Evolutionary conservation across 2,888 invertebrate species (phyloP).

Genomic region (Lasiommata megera): DNA sequence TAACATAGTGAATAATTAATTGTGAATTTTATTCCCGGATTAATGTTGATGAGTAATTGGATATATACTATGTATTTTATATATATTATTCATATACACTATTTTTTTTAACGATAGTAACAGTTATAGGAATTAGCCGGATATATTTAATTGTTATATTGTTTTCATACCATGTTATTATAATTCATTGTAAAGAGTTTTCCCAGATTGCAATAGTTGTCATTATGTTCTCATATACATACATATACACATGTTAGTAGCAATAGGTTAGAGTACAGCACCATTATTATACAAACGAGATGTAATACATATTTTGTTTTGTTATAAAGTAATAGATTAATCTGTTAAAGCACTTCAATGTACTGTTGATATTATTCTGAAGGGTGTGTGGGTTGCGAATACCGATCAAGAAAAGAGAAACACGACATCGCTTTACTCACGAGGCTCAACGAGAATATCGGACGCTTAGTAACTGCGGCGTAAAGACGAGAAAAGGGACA

Average conservation of each 20-base stretch:
- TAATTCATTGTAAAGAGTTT: constrained; percentile 53
- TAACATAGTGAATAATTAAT: constrained; percentile 69
- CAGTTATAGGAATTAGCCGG: constrained; percentile 48
- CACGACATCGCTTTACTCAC: constrained; percentile 62
- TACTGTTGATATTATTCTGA: constrained; percentile 51
- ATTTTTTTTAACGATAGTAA: constrained; percentile 62
- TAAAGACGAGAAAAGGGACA: not conserved
- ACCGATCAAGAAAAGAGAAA: constrained; percentile 49
- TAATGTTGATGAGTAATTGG: constrained; percentile 66
- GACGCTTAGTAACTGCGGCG: constrained; percentile 53
- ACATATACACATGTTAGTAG: constrained; percentile 66
- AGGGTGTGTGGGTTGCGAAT: constrained; percentile 65
- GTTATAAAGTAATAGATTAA: constrained; percentile 73
- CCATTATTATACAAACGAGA: constrained; percentile 61
- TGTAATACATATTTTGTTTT: constrained; percentile 65
- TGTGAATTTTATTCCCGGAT: constrained; percentile 65
- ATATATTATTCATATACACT: constrained; percentile 75
- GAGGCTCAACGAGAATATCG: constrained; percentile 59
- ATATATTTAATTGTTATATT: constrained; percentile 70
- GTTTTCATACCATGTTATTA: constrained; percentile 62
- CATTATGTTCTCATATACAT: constrained; percentile 65
- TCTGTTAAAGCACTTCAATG: constrained; percentile 65
- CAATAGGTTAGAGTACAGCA: constrained; percentile 58
- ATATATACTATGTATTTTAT: constrained; percentile 50
- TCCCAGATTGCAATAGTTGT: constrained; percentile 62